Percentiles rank a stretch among this genome's conserved stretches.
phyloP scores from a whole-genome alignment of 2,888 invertebrate species.

The Noctua pronuba region DNA sequence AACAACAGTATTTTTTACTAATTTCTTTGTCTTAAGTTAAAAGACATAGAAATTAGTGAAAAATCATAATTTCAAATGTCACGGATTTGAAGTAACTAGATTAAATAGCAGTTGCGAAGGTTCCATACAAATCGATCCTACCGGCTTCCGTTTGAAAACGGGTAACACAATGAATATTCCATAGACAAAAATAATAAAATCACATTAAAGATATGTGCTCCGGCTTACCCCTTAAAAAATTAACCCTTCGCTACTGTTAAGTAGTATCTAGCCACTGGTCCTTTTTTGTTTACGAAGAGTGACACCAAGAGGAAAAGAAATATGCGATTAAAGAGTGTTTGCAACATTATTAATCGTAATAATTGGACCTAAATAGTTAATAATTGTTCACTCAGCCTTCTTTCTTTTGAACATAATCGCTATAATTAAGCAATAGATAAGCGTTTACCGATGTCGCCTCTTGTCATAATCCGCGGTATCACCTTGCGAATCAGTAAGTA shows the following conservation, averaged over 20 bases:
- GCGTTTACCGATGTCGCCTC: not conserved
- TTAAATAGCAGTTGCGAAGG: too few species aligned
- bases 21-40: not conserved
- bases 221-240: too few species aligned
- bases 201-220: too few species aligned
- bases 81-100: not conserved
- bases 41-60: not conserved
- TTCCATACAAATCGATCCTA: too few species aligned
- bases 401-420: slow-evolving; percentile 28
- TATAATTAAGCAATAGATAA: slow-evolving; percentile 19
- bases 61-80: not conserved
- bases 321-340: not conserved
- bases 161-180: too few species aligned
- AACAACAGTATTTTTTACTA: not conserved
- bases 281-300: not conserved
- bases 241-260: too few species aligned
- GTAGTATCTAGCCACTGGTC: not conserved
- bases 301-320: slow-evolving; percentile 1
- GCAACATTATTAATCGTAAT: not conserved
- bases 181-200: too few species aligned
- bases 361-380: slow-evolving; percentile 22
- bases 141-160: too few species aligned
- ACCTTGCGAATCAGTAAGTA: slow-evolving; percentile 27
- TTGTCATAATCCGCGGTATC: slow-evolving; percentile 1
- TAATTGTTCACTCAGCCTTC: slow-evolving; percentile 27